Conservation (phyloP, 23 tunicate genomes). For the Styela plicata region DNA sequence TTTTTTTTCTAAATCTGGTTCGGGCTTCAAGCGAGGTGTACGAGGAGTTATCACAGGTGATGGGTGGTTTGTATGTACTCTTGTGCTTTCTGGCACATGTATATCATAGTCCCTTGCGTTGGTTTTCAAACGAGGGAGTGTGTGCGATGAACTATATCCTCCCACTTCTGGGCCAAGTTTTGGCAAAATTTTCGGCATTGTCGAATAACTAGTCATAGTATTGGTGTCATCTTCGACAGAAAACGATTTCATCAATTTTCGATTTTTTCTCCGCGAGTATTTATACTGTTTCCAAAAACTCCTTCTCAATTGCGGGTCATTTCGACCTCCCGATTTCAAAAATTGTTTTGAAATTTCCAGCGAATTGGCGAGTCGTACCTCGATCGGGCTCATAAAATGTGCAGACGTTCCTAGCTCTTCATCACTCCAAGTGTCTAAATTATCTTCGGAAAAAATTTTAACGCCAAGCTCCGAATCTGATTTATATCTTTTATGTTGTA, state of each 20-base stretch:
- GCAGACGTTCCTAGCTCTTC: not conserved
- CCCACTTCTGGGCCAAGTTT: not conserved
- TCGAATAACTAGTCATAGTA: not conserved
- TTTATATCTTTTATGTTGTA: conserved; percentile 7
- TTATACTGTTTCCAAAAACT: conserved; percentile 20
- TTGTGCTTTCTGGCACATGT: not conserved
- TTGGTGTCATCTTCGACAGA: not conserved
- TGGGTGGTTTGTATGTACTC: not conserved
- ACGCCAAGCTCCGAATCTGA: conserved; percentile 4
- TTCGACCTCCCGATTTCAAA: conserved; percentile 4
- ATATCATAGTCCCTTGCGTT: too few species aligned
- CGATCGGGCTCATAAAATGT: conserved; percentile 7
- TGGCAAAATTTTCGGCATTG: not conserved
- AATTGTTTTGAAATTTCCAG: conserved; percentile 7
- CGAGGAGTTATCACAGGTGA: not conserved
- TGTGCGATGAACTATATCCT: not conserved
- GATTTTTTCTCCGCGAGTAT: not conserved
- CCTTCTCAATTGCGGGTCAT: conserved; percentile 11
- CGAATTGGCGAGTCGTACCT: not conserved
- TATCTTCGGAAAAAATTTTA: not conserved
- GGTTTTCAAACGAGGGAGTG: not conserved
- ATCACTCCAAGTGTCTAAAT: not conserved
- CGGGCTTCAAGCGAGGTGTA: not conserved
- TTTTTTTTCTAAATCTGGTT: not conserved
- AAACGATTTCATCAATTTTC: not conserved